Evolutionary conservation across 2,888 invertebrate genomes (phyloP), one percentile per base, ranked within the genome.

Genomic region (Agrypnus murinus): DNA sequence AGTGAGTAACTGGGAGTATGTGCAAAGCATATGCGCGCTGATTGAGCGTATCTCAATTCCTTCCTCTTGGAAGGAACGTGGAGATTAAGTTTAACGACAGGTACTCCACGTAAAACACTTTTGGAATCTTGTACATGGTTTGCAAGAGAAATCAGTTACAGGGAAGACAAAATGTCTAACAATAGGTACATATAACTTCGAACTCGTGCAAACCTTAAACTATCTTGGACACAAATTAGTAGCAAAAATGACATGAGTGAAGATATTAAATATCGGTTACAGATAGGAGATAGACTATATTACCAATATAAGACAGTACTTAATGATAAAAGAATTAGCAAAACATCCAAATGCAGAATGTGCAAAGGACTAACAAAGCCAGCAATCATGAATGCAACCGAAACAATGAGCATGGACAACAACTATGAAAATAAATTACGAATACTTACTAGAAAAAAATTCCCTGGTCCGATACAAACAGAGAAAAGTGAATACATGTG

Each of bases 271-370:
- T 14, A 43, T 15, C 43, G 43, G 1, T n/a, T 43, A 40, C 40
- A 40, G 40, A 40, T 5, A 40, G n/a, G 40, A n/a, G 3, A 40
- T n/a, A 40, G 12, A 8, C 4, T 40, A 40, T 40, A 40, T n/a
- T 40, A 40, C 40, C 6, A 40, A 5, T 5, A 40, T 40, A 40
- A 40, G 40, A 40, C n/a, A n/a, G 40, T 43, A 43, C 43, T 43
- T 12, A 43, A 43, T 14, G 43, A 43, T 43, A 43, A 43, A 43
- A 43, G 14, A 2, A 2, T 43, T 7, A 7, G 12, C 15, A 43
- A 43, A 14, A 14, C 43, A 14, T 14, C 43, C 12, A 43, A 14
- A 43, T 14, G 2, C 14, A 43, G 43, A 14, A 14, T 43, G 15
- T 43, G 14, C 14, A 43, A 3, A 43, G 12, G 15, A 43, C 15